Evolutionary conservation across 2,113 vertebrate species (phyloP), one percentile per base, ranked within the genome.

Genomic region (Hippocampus abdominalis): DNA sequence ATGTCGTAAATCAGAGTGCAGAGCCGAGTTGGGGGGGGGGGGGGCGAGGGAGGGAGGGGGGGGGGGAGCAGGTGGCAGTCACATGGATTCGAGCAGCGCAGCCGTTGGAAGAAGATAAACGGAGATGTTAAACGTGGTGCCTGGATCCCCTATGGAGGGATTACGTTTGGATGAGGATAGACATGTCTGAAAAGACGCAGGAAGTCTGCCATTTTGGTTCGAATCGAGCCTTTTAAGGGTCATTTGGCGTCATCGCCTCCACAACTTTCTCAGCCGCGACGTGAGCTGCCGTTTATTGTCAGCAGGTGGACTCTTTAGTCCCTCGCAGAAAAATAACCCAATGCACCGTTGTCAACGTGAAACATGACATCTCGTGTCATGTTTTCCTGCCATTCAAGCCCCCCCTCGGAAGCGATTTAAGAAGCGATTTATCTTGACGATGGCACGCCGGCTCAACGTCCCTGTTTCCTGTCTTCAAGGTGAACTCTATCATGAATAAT

Each of bases 41-140:
- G 29, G 29, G 29, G n/a, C n/a, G 16, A 4, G 8, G 18, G 48
- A 6, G 21, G 49, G 20, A 51, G 49, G 51, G 9, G 21, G 51
- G 20, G 2, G 3, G 21, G 49, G 21, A n/a, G 21, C 51, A 54
- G 51, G 51, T 54, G 51, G 51, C 51, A 4, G 51, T n/a, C 21
- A 2, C 11, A 21, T 23, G 51, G 51, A 10, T 54, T 53, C 10
- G 9, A 2, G 49, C 7, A n/a, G 21, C 49, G 81, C 80, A 73
- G 64, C 0, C 11, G 25, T 70, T 65, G 62, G 66, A 77, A 79
- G 73, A 78, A 84, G 81, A 76, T 69, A 72, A 83, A 77, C 53
- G 51, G 60, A 82, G 82, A 86, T 82, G 87, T 81, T 79, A 80
- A 85, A 84, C 77, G 82, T 65, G 78, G 67, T 78, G 25, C 72